phyloP scores from a whole-genome alignment of 2,113 vertebrate genomes.

The Prionailurus viverrinus region DNA sequence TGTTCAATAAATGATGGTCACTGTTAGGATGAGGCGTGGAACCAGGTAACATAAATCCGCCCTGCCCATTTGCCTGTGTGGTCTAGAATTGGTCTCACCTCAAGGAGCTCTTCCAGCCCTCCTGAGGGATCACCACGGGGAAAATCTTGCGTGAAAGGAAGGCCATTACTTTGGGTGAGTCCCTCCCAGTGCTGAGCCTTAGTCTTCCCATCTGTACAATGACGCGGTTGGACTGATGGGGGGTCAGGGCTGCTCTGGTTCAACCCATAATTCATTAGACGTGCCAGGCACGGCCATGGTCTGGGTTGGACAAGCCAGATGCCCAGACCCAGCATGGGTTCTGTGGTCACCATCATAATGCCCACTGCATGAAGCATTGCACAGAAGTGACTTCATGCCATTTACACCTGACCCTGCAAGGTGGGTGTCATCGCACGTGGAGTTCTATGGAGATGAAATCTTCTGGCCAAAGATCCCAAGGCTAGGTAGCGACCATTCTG shows the following conservation, averaged over 20 bases:
- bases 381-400: neutral
- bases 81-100: neutral
- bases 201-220: neutral
- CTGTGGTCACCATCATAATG: neutral
- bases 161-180: no score
- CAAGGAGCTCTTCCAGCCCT: neutral
- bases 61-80: neutral
- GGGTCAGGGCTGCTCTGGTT: neutral
- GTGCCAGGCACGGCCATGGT: no score
- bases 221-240: neutral
- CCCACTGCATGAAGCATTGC: neutral
- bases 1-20: no score
- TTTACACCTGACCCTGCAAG: neutral
- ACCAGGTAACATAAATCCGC: no score
- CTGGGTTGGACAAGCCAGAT: neutral
- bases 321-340: neutral
- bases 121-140: neutral
- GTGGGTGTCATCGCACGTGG: neutral
- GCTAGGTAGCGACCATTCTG: neutral
- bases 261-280: neutral
- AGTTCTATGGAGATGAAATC: neutral
- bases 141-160: neutral
- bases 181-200: neutral
- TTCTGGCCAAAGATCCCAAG: neutral
- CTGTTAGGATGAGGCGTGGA: neutral